Evolutionary conservation across 2,113 vertebrate species (phyloP), one percentile per base, ranked within the genome.

Genomic region (Nothoprocta pentlandii): DNA sequence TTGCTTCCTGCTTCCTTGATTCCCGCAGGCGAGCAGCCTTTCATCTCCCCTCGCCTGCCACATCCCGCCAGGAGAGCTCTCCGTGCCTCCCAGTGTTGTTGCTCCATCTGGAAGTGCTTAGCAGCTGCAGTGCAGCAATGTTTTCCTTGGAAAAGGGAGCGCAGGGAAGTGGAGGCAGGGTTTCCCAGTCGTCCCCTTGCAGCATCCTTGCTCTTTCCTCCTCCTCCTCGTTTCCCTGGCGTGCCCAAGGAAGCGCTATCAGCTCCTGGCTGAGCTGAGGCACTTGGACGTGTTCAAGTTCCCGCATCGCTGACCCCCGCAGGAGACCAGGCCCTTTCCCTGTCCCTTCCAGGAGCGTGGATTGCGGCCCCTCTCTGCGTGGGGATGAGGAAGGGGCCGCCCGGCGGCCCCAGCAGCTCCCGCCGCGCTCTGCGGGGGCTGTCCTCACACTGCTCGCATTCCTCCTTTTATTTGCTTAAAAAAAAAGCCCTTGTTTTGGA

Each of bases 81-180:
- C 76, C 8, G 2, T 47, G 62, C 26, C 88, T 58, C 84, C 46
- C 1, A 11, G 41, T 44, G 21, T 42, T 63, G 53, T 58, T 94
- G 49, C 54, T 96, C 78, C 88, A 92, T 95, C 91, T 96, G 94
- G 86, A 96, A 96, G 41, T 56, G 83, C 76, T 96, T 91, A 93
- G 62, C 62, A 86, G 82, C 83, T 23, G 3, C 16, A 34, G 78
- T 88, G 30, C 70, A 46, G 46, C 59, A 41, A 63, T 85, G 62
- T 88, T 95, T 80, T 90, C 78, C 71, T 93, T 88, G 74, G 74
- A 89, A 87, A 82, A 68, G 8, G 6, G 21, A 10, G 14, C 47
- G 74, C 80, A 70, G 49, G 30, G n/a, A 67, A 84, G 46, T 0
- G 1, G 41, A 96, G 70, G 78, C 36, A 26, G 68, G 47, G 53